Percentiles rank a stretch among this genome's conserved stretches.
These are phyloP conservation scores for Cepphus grylle DNA, from an alignment of 2,113 vertebrate genomes.

Conservation along the genomic window DNA sequence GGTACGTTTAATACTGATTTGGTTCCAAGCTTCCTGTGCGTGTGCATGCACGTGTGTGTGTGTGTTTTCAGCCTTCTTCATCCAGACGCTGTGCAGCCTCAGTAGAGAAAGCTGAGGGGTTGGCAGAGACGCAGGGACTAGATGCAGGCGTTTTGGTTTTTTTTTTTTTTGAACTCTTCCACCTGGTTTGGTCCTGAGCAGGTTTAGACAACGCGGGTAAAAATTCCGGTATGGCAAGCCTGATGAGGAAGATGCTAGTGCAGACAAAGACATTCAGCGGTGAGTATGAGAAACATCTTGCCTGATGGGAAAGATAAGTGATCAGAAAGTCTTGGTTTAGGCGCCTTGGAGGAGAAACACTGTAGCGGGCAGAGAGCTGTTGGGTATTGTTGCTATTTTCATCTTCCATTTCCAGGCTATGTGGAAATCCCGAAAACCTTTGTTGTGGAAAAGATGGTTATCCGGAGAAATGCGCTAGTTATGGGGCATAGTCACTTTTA, in stretches of 20 bases:
- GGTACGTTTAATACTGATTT: not conserved
- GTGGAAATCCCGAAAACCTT: not conserved
- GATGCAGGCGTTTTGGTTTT: not conserved
- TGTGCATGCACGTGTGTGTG: not conserved
- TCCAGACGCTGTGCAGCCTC: not conserved
- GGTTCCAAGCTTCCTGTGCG: slow-evolving; percentile 47
- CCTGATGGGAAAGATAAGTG: not conserved
- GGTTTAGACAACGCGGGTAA: not conserved
- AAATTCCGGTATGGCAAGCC: slow-evolving; percentile 52
- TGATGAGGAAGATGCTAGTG: slow-evolving; percentile 58
- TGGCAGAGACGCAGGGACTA: not conserved
- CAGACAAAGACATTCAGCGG: slow-evolving; percentile 39
- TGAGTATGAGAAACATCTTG: slow-evolving; percentile 19
- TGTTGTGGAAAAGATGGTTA: not conserved
- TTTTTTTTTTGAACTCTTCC: not conserved
- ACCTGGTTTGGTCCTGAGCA: not conserved
- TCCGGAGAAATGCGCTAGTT: not conserved
- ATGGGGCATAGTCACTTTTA: not conserved
- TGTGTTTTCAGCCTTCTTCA: not conserved
- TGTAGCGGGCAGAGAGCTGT: not conserved
- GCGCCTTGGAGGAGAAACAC: not conserved
- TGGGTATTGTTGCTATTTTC: not conserved
- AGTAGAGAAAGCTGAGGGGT: not conserved
- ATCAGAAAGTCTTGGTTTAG: not conserved
- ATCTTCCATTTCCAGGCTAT: not conserved